Conservation (phyloP, 2,113 vertebrate genomes). For the Myotis yumanensis region DNA sequence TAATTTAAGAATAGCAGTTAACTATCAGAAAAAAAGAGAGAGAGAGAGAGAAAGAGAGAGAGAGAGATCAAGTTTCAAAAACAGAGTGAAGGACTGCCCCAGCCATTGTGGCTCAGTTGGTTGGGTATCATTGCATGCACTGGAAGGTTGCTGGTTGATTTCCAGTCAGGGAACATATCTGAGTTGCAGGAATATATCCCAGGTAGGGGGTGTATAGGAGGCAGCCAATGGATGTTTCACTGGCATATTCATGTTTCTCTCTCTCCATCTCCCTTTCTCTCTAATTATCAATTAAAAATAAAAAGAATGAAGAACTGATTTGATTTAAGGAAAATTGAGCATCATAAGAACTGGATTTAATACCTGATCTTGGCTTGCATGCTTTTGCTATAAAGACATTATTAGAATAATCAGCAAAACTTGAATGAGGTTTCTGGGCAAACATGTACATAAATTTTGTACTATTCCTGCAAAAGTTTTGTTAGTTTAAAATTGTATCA, state of each 20-base stretch:
- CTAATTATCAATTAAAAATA: background rate
- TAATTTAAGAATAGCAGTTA: background rate
- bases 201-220: no score
- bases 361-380: slow-evolving; percentile 15
- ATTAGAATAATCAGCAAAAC: background rate
- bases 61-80: background rate
- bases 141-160: no score
- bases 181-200: no score
- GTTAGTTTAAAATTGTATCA: background rate
- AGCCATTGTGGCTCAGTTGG: no score
- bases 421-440: background rate
- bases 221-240: no score
- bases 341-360: background rate
- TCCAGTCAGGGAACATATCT: no score
- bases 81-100: background rate
- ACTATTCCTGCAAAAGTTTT: background rate
- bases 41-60: background rate
- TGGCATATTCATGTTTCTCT: no score
- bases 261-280: no score
- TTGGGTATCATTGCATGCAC: no score
- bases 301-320: background rate
- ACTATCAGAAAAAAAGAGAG: background rate
- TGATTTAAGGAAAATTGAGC: background rate
- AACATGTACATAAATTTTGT: slow-evolving; percentile 18
- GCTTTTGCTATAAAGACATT: background rate